phyloP scores from a whole-genome alignment of 2,113 vertebrate species.

The Psettodes erumei region DNA sequence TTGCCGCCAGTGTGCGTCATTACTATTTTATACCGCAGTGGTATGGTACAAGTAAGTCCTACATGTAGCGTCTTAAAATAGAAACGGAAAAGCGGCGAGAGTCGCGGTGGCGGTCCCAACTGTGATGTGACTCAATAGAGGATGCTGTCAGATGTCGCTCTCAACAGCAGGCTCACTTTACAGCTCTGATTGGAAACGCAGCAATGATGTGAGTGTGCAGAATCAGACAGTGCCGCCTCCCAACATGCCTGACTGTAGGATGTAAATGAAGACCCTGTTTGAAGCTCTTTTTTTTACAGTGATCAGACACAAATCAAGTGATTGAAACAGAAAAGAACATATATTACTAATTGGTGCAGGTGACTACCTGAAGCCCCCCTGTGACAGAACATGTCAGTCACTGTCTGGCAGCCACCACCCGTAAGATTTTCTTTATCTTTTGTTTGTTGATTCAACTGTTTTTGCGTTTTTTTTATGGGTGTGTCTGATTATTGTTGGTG shows the following conservation, averaged over 20 bases:
- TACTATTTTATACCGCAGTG: constrained; percentile 35
- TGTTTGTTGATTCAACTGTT: background rate
- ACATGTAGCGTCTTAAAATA: constrained; percentile 62
- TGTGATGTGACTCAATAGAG: constrained; percentile 39
- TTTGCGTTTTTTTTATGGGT: background rate
- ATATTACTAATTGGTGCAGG: constrained; percentile 15
- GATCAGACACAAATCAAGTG: constrained; percentile 29
- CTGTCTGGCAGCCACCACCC: background rate
- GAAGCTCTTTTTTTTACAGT: constrained; percentile 42
- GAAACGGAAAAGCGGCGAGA: constrained; percentile 21
- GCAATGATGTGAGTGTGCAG: constrained; percentile 17
- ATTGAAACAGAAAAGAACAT: constrained; percentile 25
- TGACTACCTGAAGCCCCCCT: constrained; percentile 7
- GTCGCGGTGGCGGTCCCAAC: constrained; percentile 22
- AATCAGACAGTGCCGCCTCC: background rate
- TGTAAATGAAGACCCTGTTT: constrained; percentile 63
- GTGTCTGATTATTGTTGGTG: constrained; percentile 7
- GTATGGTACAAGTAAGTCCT: constrained; percentile 27
- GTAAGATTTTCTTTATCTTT: too few relatives aligned
- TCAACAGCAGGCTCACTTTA: constrained; percentile 62
- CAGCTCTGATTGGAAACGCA: constrained; percentile 62
- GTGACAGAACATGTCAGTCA: constrained; percentile 28
- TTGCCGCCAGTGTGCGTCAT: constrained; percentile 43
- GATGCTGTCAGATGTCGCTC: constrained; percentile 48
- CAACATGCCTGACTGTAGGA: constrained; percentile 62